Base-by-base conservation (phyloP, 2,113 vertebrate species). In the Poecile atricapillus region DNA sequence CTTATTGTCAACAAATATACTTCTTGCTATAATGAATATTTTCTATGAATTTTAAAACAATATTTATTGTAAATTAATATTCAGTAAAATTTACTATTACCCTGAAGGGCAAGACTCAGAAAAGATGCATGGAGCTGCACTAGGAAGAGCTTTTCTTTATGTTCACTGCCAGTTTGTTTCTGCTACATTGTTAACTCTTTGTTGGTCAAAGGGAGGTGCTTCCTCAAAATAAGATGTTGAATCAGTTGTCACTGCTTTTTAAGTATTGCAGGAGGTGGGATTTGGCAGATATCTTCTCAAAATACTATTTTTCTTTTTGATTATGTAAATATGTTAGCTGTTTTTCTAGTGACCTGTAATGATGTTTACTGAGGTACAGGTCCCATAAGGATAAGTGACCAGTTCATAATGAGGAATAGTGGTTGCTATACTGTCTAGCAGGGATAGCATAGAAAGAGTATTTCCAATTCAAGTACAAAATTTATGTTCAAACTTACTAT, bases 101-200 rank as follows among this genome's bases (percentile, higher is more conserved):
- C 15, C 8, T 79, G 73, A 95, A 91, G 27, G 16, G 37, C 64
- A 94, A 56, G 41, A 89, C 20, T 92, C 86, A 91, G 78, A 89
- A 91, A 96, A 87, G n/a, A 69, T 89, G 91, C 83, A 83, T 49
- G 74, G 50, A 52, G 24, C 39, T 91, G 84, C 50, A 75, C 27
- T 73, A 84, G 15, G 60, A 77, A 47, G 7, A 59, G 4, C n/a
- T 89, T 58, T 87, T 68, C 59, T 91, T 94, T 85, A 60, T 83
- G 62, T 30, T 92, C 44, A 21, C 33, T 88, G 19, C 73, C 90
- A 76, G 11, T 7, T 82, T 44, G 83, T 21, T 95, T 55, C 76
- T 93, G 43, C 43, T 90, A 92, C 76, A 91, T 39, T 69, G 46
- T 83, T 95, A 95, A 92, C 59, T 88, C 75, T 31, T 76, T 93